A percentile compares a stretch with the other conserved stretches of the same genome.
phyloP scores from a whole-genome alignment of 2,797 vertebrate species.

The Danio albolineatus region DNA sequence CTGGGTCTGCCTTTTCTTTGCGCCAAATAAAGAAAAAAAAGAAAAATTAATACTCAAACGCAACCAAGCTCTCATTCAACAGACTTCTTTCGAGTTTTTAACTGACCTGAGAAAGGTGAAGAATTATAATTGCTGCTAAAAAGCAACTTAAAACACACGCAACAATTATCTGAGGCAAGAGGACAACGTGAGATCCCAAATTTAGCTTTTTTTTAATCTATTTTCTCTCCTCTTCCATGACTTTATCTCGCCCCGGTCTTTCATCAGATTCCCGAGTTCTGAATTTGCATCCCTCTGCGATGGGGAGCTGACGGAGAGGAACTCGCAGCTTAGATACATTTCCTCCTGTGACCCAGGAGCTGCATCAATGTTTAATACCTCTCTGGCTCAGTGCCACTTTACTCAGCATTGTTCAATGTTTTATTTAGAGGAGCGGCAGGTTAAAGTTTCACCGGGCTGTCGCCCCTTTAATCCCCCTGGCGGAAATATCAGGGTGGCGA shows the following conservation, averaged over 20 bases:
- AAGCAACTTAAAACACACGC: not conserved
- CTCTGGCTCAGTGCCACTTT: conserved; percentile 74
- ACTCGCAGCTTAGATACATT: conserved; percentile 76
- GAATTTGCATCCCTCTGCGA: conserved; percentile 68
- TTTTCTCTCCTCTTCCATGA: conserved; percentile 31
- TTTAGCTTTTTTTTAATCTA: conserved; percentile 29
- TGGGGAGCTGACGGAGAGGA: conserved; percentile 67
- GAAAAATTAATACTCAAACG: too few relatives aligned
- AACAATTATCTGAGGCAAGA: not conserved
- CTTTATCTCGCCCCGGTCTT: conserved; percentile 40
- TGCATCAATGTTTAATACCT: conserved; percentile 79
- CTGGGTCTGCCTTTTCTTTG: not conserved
- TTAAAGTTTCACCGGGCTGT: conserved; percentile 75
- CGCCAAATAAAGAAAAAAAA: not conserved
- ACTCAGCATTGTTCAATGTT: conserved; percentile 80
- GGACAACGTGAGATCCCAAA: too few relatives aligned
- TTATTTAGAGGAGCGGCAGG: conserved; percentile 77
- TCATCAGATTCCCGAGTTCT: conserved; percentile 54
- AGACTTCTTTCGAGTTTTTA: not conserved
- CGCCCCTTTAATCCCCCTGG: conserved; percentile 61
- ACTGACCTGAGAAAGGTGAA: conserved; percentile 17
- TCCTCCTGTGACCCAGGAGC: conserved; percentile 72
- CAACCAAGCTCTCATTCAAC: not conserved
- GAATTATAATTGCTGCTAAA: conserved; percentile 1
- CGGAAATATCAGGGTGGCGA: conserved; percentile 70